Percentiles rank a stretch among this genome's conserved stretches.
Conservation (phyloP, 2,797 vertebrate genomes). For the Ceyx erithaca region DNA sequence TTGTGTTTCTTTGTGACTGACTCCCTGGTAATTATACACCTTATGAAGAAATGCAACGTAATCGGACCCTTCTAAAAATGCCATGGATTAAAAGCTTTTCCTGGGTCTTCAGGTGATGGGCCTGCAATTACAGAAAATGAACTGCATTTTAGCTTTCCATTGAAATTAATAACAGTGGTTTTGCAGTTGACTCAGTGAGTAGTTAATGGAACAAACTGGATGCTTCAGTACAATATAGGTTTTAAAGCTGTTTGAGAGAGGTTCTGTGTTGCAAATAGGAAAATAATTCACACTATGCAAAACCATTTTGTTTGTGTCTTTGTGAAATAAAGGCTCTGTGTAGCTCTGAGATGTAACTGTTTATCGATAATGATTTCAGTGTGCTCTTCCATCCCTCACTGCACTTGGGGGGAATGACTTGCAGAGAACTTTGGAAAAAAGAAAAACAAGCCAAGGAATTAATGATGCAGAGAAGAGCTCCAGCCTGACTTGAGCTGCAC, state of each 20-base stretch:
- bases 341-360: constrained; percentile 20
- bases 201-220: constrained; percentile 84
- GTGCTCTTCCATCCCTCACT: neutral
- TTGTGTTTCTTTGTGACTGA: constrained; percentile 62
- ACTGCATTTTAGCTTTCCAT: constrained; percentile 82
- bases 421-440: constrained; percentile 2
- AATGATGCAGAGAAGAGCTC: neutral
- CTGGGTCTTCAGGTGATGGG: constrained; percentile 79
- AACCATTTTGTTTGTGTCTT: constrained; percentile 41
- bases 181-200: constrained; percentile 81
- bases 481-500: neutral
- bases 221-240: constrained; percentile 75
- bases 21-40: constrained; percentile 74
- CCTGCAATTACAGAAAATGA: constrained; percentile 85
- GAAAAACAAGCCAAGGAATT: constrained; percentile 16
- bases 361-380: constrained; percentile 27
- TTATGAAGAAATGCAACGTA: constrained; percentile 77
- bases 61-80: constrained; percentile 80
- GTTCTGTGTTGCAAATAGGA: constrained; percentile 82
- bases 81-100: constrained; percentile 84
- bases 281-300: constrained; percentile 77
- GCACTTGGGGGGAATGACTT: neutral
- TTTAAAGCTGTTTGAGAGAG: constrained; percentile 82
- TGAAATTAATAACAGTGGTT: constrained; percentile 82
- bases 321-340: constrained; percentile 18